These are phyloP conservation scores for Armadillidium nasatum DNA, from an alignment of 1,140 invertebrate genomes.

Conservation along the genomic window DNA sequence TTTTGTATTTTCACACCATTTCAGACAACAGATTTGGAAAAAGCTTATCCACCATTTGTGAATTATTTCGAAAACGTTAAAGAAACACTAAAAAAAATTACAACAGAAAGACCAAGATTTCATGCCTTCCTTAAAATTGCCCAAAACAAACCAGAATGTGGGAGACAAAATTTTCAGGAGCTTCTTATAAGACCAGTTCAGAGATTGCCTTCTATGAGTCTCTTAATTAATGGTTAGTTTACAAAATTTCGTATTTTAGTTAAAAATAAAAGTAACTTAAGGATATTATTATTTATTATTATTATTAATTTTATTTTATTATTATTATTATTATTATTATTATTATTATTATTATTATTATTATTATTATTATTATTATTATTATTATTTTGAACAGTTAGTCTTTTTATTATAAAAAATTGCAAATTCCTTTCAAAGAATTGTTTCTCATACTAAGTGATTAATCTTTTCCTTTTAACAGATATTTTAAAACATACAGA, in stretches of 20 bases:
- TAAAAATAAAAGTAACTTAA: no score
- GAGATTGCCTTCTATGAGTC: slow-evolving; percentile 87
- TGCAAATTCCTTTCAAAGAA: no score
- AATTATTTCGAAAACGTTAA: slow-evolving; percentile 97
- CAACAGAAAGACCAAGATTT: slow-evolving; percentile 86
- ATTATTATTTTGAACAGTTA: background rate
- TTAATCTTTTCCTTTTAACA: slow-evolving; percentile 50
- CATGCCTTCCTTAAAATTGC: slow-evolving; percentile 97
- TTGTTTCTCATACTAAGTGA: no score
- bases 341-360: slow-evolving; percentile 6
- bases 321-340: background rate
- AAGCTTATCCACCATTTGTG: slow-evolving; percentile 91
- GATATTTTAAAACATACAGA: slow-evolving; percentile 88
- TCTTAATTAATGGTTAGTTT: slow-evolving; percentile 80
- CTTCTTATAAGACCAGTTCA: slow-evolving; percentile 94
- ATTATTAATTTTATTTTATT: no score
- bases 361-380: background rate
- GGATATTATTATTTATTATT: no score
- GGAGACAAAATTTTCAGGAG: slow-evolving; percentile 87
- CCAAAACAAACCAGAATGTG: slow-evolving; percentile 75
- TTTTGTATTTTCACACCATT: slow-evolving; percentile 8
- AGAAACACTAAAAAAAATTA: slow-evolving; percentile 82
- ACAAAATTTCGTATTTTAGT: background rate
- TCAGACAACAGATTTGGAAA: slow-evolving; percentile 38
- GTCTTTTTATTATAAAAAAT: no score